phyloP scores from a whole-genome alignment of 2,113 vertebrate genomes.

The Suncus etruscus region DNA sequence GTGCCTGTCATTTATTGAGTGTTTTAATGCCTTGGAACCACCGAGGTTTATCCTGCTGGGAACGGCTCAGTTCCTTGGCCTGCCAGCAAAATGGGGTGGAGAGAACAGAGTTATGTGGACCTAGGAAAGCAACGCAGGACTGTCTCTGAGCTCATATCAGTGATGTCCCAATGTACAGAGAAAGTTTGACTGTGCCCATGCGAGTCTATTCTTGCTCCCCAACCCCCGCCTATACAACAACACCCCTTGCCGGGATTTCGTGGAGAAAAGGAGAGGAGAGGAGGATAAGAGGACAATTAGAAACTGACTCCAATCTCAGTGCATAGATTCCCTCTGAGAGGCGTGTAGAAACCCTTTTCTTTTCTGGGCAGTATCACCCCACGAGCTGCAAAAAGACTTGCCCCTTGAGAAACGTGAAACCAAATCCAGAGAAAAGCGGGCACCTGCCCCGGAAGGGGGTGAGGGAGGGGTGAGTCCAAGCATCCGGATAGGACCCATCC shows the following conservation, averaged over 20 bases:
- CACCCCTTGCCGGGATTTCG: background rate
- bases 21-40: background rate
- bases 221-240: background rate
- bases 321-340: background rate
- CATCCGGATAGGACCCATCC: conserved; percentile 6
- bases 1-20: conserved; percentile 32
- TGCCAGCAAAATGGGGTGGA: conserved; percentile 15
- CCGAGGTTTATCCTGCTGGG: background rate
- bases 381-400: conserved; percentile 15
- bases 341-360: conserved; percentile 49
- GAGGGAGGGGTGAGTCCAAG: background rate
- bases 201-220: background rate
- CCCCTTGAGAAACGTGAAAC: conserved; percentile 60
- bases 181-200: conserved; percentile 63
- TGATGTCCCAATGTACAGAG: conserved; percentile 42
- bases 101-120: conserved; percentile 14
- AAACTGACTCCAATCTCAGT: conserved; percentile 17
- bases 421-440: conserved; percentile 46
- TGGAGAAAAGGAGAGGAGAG: background rate
- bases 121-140: background rate
- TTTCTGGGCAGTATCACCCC: background rate
- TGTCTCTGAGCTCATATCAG: conserved; percentile 17
- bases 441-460: conserved; percentile 2
- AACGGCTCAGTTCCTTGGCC: background rate
- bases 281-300: background rate